phyloP scores from a whole-genome alignment of 1,140 invertebrate species.

The Ips typographus region DNA sequence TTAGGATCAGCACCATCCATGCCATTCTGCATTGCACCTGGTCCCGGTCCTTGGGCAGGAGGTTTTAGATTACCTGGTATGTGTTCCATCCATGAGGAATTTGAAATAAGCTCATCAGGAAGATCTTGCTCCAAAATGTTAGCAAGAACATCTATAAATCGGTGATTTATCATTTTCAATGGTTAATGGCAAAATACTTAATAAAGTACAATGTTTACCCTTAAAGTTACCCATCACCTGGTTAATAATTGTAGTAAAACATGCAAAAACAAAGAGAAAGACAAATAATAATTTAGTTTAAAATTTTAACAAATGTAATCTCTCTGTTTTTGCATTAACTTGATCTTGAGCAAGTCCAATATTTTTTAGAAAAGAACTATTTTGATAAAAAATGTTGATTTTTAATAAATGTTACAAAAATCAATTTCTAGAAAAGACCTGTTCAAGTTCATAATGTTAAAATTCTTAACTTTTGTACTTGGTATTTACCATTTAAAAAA shows the following conservation, averaged over 20 bases:
- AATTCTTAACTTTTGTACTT: no score
- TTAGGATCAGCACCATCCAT: slow-evolving; percentile 49
- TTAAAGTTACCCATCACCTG: neutral
- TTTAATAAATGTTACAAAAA: no score
- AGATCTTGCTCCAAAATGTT: slow-evolving; percentile 88
- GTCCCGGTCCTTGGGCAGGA: slow-evolving; percentile 73
- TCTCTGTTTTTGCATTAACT: no score
- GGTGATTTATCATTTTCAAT: neutral
- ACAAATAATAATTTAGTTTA: no score
- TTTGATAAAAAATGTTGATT: no score
- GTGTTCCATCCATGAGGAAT: slow-evolving; percentile 64
- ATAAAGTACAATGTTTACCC: slow-evolving; percentile 4
- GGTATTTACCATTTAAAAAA: no score
- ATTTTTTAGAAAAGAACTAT: no score
- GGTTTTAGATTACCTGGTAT: slow-evolving; percentile 66
- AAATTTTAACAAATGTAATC: no score
- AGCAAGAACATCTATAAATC: slow-evolving; percentile 67
- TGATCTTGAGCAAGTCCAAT: no score
- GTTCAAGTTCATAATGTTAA: no score
- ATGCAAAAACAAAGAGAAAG: no score
- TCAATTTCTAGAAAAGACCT: no score
- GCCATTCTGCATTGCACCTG: slow-evolving; percentile 59
- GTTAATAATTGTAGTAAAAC: neutral
- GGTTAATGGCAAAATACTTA: neutral
- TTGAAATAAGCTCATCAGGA: slow-evolving; percentile 83